Evolutionary conservation across 2,888 invertebrate genomes (phyloP).

Genomic region (Temnothorax unifasciatus): DNA sequence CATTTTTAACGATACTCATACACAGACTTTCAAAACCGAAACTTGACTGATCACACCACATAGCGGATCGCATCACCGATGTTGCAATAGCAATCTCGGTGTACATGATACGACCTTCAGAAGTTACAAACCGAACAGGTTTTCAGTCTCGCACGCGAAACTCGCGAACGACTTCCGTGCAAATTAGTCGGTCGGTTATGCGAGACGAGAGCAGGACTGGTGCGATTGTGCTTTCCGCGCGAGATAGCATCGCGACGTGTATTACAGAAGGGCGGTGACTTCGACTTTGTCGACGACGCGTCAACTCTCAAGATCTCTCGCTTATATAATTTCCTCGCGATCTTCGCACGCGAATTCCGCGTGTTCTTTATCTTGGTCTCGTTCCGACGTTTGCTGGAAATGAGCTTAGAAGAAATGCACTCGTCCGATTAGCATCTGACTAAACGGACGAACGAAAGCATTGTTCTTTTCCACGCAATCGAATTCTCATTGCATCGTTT

Average conservation of each 20-base stretch:
- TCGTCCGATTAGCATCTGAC: constrained; percentile 16
- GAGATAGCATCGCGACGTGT: constrained; percentile 16
- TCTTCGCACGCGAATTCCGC: constrained; percentile 9
- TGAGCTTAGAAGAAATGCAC: not conserved
- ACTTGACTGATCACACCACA: not conserved
- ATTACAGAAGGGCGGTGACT: not conserved
- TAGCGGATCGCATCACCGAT: not conserved
- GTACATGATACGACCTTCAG: not conserved
- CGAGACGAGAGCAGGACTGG: not conserved
- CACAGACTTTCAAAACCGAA: no score
- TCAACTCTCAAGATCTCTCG: not conserved
- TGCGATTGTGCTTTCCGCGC: not conserved
- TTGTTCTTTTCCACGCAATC: not conserved
- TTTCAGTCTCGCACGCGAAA: constrained; percentile 1
- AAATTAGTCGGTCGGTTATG: constrained; percentile 13
- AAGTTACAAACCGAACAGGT: not conserved
- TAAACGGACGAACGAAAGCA: not conserved
- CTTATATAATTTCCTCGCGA: constrained; percentile 1
- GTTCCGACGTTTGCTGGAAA: constrained; percentile 19
- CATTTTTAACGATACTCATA: not conserved
- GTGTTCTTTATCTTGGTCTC: constrained; percentile 10
- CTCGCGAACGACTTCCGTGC: not conserved
- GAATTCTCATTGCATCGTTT: not conserved
- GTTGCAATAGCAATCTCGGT: not conserved
- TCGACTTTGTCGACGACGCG: constrained; percentile 18